These are phyloP conservation scores for Strix uralensis DNA, from an alignment of 2,113 vertebrate species.

Conservation along the genomic window DNA sequence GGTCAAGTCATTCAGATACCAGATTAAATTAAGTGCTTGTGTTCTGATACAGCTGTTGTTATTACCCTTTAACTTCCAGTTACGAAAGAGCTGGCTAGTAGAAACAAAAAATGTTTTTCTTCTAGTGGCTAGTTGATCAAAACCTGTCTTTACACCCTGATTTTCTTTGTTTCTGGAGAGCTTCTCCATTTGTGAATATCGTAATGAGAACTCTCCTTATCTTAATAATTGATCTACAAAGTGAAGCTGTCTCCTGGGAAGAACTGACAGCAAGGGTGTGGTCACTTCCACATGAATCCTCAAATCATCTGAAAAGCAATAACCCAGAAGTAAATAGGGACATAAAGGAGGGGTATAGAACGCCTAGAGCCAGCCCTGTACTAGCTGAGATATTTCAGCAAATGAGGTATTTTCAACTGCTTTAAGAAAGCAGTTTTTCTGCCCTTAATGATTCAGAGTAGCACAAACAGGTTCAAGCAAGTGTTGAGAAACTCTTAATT, in stretches of 20 bases:
- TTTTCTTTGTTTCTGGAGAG: neutral
- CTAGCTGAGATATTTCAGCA: neutral
- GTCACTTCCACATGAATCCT: neutral
- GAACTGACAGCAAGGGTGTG: neutral
- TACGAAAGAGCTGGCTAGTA: neutral
- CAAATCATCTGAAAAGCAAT: neutral
- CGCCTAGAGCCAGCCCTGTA: neutral
- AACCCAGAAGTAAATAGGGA: neutral
- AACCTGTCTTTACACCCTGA: neutral
- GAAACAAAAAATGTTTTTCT: neutral
- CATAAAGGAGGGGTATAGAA: neutral
- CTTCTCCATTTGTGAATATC: neutral
- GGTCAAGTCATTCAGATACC: neutral
- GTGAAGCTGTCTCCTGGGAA: neutral
- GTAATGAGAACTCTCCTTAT: neutral
- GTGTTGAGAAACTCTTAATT: constrained; percentile 43
- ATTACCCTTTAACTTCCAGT: neutral
- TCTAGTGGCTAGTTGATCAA: neutral
- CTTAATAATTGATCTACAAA: neutral
- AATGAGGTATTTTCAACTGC: neutral
- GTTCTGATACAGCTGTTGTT: neutral
- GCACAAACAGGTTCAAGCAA: constrained; percentile 35
- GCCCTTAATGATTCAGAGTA: constrained; percentile 31
- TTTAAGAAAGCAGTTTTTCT: constrained; percentile 17
- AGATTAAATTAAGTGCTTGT: neutral